A percentile compares a stretch with the other conserved stretches of the same genome.
These are phyloP conservation scores for Eupithecia pulchellata DNA, from an alignment of 2,888 invertebrate genomes.

Conservation along the genomic window DNA sequence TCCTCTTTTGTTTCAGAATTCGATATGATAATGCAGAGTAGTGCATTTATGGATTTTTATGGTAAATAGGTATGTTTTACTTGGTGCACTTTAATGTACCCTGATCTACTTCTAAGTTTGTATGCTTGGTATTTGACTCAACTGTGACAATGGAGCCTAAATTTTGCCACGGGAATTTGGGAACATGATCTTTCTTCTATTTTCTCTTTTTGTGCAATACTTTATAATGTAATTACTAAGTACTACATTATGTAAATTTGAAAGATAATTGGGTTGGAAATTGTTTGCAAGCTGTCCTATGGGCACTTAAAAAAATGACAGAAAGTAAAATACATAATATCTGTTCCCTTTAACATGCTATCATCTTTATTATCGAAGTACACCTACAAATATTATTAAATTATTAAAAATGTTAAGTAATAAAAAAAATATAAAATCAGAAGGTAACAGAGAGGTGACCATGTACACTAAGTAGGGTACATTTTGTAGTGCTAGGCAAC, in stretches of 20 bases:
- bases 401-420: not conserved
- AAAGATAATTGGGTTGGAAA: not conserved
- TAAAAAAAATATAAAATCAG: not conserved
- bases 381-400: not conserved
- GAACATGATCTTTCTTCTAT: not conserved
- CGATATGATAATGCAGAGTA: slow-evolving; percentile 82
- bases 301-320: not conserved
- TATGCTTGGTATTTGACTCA: not conserved
- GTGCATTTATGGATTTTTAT: slow-evolving; percentile 30
- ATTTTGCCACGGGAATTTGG: not conserved
- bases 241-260: not conserved
- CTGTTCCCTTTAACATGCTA: not conserved
- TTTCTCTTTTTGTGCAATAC: not conserved
- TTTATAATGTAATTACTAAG: not conserved
- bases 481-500: not conserved
- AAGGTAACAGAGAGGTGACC: too few relatives aligned
- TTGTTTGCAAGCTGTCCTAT: not conserved
- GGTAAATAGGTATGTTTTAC: slow-evolving; percentile 3
- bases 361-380: not conserved
- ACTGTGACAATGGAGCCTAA: not conserved
- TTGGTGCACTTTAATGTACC: not conserved
- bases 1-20: slow-evolving; percentile 71
- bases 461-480: not conserved
- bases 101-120: not conserved
- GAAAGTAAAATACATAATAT: not conserved